Conservation (phyloP, 2,888 invertebrate species). For the Meta bourneti region DNA sequence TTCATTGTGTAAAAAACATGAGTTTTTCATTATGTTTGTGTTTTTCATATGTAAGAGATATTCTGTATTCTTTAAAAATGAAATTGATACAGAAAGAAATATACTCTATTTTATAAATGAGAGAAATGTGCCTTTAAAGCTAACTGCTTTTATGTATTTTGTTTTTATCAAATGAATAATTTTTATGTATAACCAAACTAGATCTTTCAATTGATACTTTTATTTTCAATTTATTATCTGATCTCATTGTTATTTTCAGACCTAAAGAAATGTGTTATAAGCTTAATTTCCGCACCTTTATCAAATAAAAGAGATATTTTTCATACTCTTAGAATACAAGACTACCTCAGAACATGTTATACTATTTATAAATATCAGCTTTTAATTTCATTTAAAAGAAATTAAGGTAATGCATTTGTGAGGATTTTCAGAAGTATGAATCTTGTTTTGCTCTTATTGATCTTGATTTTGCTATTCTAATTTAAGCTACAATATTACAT, state of each 20-base stretch:
- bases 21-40: too few relatives aligned
- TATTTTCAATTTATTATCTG: not conserved
- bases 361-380: not conserved
- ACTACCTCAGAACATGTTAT: constrained; percentile 37
- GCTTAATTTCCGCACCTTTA: not conserved
- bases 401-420: too few relatives aligned
- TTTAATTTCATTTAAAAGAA: too few relatives aligned
- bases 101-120: constrained; percentile 47
- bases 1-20: too few relatives aligned
- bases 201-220: not conserved
- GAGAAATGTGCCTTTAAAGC: constrained; percentile 53
- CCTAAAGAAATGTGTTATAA: not conserved
- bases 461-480: too few relatives aligned
- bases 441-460: too few relatives aligned
- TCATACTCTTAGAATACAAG: constrained; percentile 32
- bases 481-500: too few relatives aligned
- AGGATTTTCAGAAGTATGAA: too few relatives aligned
- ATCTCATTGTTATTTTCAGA: not conserved
- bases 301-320: constrained; percentile 18
- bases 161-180: not conserved
- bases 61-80: not conserved
- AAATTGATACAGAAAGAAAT: not conserved
- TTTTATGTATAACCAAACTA: constrained; percentile 1
- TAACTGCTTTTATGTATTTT: constrained; percentile 24
- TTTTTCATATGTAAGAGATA: not conserved